phyloP scores from a whole-genome alignment of 2,888 invertebrate species.

The Metalampra italica region DNA sequence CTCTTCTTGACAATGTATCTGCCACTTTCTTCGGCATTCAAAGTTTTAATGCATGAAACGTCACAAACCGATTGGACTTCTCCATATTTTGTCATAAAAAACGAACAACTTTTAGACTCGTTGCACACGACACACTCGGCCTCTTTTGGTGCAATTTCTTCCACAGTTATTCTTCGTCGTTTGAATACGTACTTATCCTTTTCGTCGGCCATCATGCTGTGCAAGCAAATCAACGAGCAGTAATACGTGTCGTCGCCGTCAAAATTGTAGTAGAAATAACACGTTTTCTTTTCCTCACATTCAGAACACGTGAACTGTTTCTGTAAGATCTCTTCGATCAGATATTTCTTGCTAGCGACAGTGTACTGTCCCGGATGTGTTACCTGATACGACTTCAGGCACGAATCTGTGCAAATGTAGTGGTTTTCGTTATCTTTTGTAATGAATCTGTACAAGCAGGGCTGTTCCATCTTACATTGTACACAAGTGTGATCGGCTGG shows the following conservation, averaged over 20 bases:
- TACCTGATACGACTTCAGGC: conserved; percentile 63
- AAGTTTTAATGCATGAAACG: conserved; percentile 76
- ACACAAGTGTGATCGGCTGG: conserved; percentile 56
- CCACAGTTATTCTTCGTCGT: conserved; percentile 70
- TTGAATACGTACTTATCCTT: conserved; percentile 75
- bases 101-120: conserved; percentile 66
- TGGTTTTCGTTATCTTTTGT: conserved; percentile 41
- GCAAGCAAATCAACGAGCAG: conserved; percentile 75
- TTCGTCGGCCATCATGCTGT: conserved; percentile 74
- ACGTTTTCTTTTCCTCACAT: conserved; percentile 61
- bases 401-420: conserved; percentile 69
- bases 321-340: conserved; percentile 60
- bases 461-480: conserved; percentile 54
- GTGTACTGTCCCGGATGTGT: conserved; percentile 49
- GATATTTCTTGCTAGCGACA: conserved; percentile 52
- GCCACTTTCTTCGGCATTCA: conserved; percentile 56
- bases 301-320: conserved; percentile 51
- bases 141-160: conserved; percentile 46
- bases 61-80: conserved; percentile 73
- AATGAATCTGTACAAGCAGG: conserved; percentile 50
- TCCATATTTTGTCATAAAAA: conserved; percentile 70
- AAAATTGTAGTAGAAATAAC: conserved; percentile 67
- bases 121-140: conserved; percentile 70
- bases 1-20: conserved; percentile 52
- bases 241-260: conserved; percentile 70